Conservation (phyloP, 64 coral and sea anemone species). For the Montipora foliosa region DNA sequence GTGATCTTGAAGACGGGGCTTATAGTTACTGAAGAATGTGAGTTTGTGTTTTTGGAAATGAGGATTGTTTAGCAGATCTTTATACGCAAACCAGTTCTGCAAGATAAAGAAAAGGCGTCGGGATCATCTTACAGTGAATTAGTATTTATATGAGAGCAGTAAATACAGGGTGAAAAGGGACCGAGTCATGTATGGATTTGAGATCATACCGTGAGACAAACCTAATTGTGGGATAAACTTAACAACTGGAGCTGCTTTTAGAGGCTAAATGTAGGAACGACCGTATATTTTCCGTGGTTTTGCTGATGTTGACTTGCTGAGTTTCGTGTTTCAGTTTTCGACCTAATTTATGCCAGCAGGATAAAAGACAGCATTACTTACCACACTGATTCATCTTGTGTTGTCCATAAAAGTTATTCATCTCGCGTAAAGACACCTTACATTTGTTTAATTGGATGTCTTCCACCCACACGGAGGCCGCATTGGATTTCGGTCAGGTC, state of each 20-base stretch:
- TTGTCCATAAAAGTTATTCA: conserved; percentile 60
- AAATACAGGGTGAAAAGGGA: too few relatives aligned
- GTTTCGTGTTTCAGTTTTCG: too few relatives aligned
- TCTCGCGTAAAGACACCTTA: conserved; percentile 54
- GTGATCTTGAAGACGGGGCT: background rate
- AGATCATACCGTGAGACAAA: too few relatives aligned
- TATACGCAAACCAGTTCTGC: background rate
- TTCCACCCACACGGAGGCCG: conserved; percentile 63
- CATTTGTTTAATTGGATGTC: conserved; percentile 5
- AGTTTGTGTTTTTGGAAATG: background rate
- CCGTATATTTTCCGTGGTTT: too few relatives aligned
- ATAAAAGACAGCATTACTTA: background rate
- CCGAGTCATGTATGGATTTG: too few relatives aligned
- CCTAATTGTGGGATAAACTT: too few relatives aligned
- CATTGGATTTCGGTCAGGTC: conserved; percentile 28
- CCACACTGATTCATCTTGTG: conserved; percentile 54
- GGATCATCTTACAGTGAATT: too few relatives aligned
- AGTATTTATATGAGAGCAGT: too few relatives aligned
- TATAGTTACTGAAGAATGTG: background rate
- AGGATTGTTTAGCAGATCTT: background rate
- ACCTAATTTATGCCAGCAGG: too few relatives aligned
- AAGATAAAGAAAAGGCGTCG: background rate
- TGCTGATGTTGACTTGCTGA: too few relatives aligned
- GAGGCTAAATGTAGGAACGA: too few relatives aligned
- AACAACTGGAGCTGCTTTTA: too few relatives aligned